Percentiles rank a stretch among this genome's conserved stretches.
Conservation (phyloP, 2,113 vertebrate genomes). For the Pycnonotus jocosus region DNA sequence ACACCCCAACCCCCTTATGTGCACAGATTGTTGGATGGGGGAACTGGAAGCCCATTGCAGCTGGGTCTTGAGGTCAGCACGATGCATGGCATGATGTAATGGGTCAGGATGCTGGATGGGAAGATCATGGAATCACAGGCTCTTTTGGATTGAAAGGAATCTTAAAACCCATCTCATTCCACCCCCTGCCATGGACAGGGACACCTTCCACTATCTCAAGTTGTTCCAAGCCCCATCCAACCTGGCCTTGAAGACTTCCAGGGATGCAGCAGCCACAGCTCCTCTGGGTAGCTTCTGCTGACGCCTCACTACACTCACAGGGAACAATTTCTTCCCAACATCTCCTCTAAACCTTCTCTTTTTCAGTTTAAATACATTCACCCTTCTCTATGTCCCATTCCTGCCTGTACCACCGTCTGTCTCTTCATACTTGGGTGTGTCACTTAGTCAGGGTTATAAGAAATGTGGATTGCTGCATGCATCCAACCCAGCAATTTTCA, state of each 20-base stretch:
- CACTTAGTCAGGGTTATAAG: neutral
- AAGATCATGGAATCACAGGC: neutral
- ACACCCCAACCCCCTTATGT: neutral
- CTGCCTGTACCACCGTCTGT: accelerated
- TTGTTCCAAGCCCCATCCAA: accelerated
- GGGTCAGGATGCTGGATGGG: neutral
- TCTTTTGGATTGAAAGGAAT: neutral
- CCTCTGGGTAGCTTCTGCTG: neutral
- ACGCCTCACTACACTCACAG: neutral
- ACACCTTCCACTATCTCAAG: neutral
- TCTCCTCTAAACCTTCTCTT: neutral
- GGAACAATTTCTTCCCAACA: neutral
- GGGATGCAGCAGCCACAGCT: neutral
- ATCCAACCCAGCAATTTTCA: accelerated
- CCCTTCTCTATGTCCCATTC: neutral
- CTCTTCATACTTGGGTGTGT: neutral
- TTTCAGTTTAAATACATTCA: neutral
- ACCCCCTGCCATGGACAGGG: neutral
- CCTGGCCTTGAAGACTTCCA: too few species aligned
- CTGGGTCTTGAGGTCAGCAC: neutral
- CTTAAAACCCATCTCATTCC: neutral
- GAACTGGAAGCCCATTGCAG: neutral
- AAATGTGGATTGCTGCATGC: accelerated
- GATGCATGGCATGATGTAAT: accelerated
- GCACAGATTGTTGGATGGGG: neutral